A percentile compares a stretch with the other conserved stretches of the same genome.
phyloP scores from a whole-genome alignment of 2,797 vertebrate genomes.

The Oreonectes daqikongensis region DNA sequence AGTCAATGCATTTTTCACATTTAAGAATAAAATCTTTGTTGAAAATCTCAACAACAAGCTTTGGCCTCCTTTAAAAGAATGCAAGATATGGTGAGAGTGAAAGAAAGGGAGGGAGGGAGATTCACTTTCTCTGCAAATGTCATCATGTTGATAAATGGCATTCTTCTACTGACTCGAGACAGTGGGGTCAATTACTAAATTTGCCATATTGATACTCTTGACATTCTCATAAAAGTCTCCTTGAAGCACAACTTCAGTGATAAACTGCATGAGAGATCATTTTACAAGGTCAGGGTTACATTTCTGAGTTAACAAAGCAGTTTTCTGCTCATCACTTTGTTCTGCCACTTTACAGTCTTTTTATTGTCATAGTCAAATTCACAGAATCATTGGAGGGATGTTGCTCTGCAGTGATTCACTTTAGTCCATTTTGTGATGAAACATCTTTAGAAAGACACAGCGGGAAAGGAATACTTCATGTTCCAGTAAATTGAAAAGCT shows the following conservation, averaged over 20 bases:
- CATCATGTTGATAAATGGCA: conserved; percentile 43
- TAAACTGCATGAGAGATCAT: conserved; percentile 20
- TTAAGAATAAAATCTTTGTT: too few relatives aligned
- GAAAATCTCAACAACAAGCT: neutral
- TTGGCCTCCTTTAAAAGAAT: neutral
- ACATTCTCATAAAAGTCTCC: conserved; percentile 27
- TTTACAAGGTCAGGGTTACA: conserved; percentile 23
- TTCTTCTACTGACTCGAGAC: conserved; percentile 22
- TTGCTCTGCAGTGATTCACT: neutral
- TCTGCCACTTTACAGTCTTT: conserved; percentile 20
- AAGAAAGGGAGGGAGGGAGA: neutral
- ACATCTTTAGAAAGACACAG: neutral
- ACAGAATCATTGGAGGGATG: neutral
- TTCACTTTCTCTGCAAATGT: conserved; percentile 40
- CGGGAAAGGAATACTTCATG: neutral
- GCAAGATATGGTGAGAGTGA: neutral
- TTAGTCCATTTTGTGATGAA: neutral
- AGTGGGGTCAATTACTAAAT: conserved; percentile 35
- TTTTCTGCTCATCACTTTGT: conserved; percentile 21
- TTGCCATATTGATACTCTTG: conserved; percentile 37
- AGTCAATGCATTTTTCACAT: too few relatives aligned
- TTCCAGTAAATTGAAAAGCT: neutral
- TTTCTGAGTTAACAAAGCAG: conserved; percentile 26
- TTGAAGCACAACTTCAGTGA: conserved; percentile 7
- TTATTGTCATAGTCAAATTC: neutral